Evolutionary conservation across 53 echinoderm and acorn worm species (phyloP).

Genomic region (Paelopatides confundens): DNA sequence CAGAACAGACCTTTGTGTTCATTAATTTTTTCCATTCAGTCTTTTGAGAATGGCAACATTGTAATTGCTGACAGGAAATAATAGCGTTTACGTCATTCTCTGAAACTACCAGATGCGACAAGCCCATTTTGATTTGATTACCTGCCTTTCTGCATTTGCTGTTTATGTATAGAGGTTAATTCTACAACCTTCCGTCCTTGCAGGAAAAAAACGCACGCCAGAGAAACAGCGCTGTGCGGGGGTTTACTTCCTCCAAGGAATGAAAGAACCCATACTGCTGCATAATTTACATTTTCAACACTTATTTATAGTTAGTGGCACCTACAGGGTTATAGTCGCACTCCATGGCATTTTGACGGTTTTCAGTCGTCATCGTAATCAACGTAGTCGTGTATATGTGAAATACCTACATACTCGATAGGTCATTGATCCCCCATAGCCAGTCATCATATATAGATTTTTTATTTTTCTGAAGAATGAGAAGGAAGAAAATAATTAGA

Average conservation of each 20-base stretch:
- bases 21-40: background rate
- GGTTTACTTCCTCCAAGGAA: background rate
- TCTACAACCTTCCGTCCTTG: background rate
- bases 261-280: background rate
- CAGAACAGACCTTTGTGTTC: no score
- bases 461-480: no score
- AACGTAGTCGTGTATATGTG: no score
- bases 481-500: no score
- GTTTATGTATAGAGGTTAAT: constrained; percentile 16
- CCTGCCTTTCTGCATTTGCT: background rate
- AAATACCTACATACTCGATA: no score
- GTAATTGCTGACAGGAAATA: constrained; percentile 16
- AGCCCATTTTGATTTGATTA: constrained; percentile 32
- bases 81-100: constrained; percentile 5
- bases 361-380: no score
- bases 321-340: background rate
- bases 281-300: background rate
- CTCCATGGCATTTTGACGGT: no score
- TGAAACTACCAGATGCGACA: background rate
- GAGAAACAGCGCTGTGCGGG: background rate
- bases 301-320: background rate
- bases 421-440: no score
- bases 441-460: no score
- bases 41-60: background rate
- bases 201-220: background rate